A percentile compares a stretch with the other conserved stretches of the same genome.
Evolutionary conservation across 2,113 vertebrate species (phyloP).

Genomic region (Falco punctatus): DNA sequence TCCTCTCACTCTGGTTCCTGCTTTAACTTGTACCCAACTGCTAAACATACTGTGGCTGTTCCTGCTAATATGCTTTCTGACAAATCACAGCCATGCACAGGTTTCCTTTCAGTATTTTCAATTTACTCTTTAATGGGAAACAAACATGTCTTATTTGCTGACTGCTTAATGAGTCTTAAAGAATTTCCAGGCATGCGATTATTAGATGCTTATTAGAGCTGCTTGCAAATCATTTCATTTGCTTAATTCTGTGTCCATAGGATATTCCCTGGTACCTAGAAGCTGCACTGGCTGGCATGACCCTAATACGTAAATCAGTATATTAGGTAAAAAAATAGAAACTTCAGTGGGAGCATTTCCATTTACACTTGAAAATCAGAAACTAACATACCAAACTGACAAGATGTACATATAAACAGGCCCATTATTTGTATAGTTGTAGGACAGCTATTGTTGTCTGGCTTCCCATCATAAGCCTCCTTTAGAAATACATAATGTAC

Average conservation of each 20-base stretch:
- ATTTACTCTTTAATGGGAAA: slow-evolving; percentile 28
- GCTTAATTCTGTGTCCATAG: neutral
- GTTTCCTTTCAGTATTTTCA: slow-evolving; percentile 21
- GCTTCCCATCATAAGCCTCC: neutral
- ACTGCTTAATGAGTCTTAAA: slow-evolving; percentile 17
- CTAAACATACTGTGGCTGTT: slow-evolving; percentile 18
- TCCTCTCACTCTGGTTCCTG: neutral
- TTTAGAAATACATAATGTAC: neutral
- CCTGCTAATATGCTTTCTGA: neutral
- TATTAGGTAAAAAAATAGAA: neutral
- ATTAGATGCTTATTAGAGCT: neutral
- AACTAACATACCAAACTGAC: neutral
- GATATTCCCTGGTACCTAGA: neutral
- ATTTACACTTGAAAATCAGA: neutral
- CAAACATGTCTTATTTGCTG: slow-evolving; percentile 18
- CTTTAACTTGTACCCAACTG: slow-evolving; percentile 28
- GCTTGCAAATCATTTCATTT: neutral
- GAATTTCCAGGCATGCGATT: neutral
- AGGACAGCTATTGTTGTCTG: neutral
- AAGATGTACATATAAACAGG: neutral
- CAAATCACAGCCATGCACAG: slow-evolving; percentile 1
- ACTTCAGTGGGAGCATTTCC: neutral
- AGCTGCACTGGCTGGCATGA: neutral
- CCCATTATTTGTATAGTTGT: neutral
- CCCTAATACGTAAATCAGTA: neutral